Percentiles rank a stretch among this genome's conserved stretches.
Evolutionary conservation across 2,113 vertebrate species (phyloP).

Genomic region (Eleginops maclovinus): DNA sequence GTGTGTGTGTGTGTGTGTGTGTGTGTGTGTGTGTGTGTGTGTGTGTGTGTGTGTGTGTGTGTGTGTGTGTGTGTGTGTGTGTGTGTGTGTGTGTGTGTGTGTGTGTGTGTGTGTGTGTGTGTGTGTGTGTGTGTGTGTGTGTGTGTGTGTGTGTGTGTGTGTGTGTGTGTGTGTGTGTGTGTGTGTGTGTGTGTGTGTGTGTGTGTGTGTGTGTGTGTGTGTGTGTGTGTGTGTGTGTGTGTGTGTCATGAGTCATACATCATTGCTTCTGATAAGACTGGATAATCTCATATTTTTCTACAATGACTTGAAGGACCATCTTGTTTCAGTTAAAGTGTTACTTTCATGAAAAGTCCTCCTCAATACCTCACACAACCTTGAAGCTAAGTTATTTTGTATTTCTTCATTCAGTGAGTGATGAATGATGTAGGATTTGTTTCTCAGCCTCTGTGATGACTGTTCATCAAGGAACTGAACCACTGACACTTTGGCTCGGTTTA

Average conservation of each 20-base stretch:
- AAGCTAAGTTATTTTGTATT: background rate
- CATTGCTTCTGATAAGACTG: conserved; percentile 21
- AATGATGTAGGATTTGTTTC: conserved; percentile 16
- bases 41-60: no score
- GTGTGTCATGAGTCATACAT: conserved; percentile 7
- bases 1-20: no score
- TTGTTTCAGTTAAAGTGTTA: conserved; percentile 11
- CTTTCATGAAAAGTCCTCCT: background rate
- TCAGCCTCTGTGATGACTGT: conserved; percentile 19
- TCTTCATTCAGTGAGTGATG: background rate
- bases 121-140: no score
- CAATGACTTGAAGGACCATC: background rate
- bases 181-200: no score
- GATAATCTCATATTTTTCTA: background rate
- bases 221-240: no score
- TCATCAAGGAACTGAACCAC: conserved; percentile 43
- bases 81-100: no score
- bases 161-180: no score
- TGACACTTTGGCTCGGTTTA: conserved; percentile 63
- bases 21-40: no score
- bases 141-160: conserved; percentile 9
- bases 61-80: no score
- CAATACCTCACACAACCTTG: background rate
- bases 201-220: no score
- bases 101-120: no score